Base-by-base conservation (phyloP, 1,140 invertebrate species). In the Drosophila leontia region DNA sequence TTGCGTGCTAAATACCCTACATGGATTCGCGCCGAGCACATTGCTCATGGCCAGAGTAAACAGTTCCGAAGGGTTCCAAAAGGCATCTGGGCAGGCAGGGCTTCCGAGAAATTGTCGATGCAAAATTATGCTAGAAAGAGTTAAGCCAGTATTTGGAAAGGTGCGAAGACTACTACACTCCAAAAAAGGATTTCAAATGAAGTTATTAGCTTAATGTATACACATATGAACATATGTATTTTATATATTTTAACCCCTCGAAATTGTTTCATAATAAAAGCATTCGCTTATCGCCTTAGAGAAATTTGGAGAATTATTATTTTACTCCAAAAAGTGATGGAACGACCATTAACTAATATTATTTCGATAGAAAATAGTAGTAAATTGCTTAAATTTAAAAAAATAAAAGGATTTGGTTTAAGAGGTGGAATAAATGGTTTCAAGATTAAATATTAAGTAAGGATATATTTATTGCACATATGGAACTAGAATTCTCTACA, bases 1-100 rank as follows among this genome's bases (percentile, higher is more conserved):
- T 87, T 87, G 84, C 84, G 84, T 87, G 84, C 84, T 87, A 88
- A 87, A 83, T 88, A 88, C 83, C 84, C 83, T 87, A 88, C 82
- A 62, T 56, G 58, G 82, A 44, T 68, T 70, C 55, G 32, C 8
- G 8, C 9, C 44, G 12, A 57, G 82, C 67, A 61, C 83, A 79
- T 75, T 44, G 17, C 53, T 23, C 53, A 78, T 44, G 17, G 15
- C 19, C 11, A 7, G 0, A 34, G 62, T 15, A 64, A 64, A 44
- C 29, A 35, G 37, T 32, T 34, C 42, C 44, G 37, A 51, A 44
- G 65, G 34, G 41, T 42, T 68, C 51, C 13, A n/a, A 53, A 67
- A 67, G 58, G 47, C 37, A 34, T 42, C 65, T 39, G 23, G n/a
- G 34, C 19, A 39, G 34, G 34, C 34, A 37, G 13, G 63, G 12